Base-by-base conservation (phyloP, 1,140 invertebrate genomes). In the Drosophila aff. region DNA sequence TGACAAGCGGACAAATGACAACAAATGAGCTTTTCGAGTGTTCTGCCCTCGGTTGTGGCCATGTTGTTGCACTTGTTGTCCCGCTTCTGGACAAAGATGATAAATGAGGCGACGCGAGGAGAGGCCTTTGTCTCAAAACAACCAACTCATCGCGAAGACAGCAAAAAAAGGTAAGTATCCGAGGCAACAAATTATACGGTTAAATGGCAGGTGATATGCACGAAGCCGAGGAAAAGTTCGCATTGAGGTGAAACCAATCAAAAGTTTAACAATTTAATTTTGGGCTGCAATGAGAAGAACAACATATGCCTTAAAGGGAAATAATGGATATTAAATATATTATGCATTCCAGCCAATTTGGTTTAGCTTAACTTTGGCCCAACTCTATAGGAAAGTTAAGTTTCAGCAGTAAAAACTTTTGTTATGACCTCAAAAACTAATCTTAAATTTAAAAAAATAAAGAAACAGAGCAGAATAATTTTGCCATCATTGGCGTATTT, bases 11-110 rank as follows among this genome's bases (percentile, higher is more conserved):
- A 86, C 84, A 89, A 89, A 89, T 78, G 84, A 83, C 83, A 89
- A 73, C 84, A 90, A 89, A 90, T 81, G 84, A 90, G 84, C 64
- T 73, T 84, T 87, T 84, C 65, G 63, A 87, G 84, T 79, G 82
- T 76, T 86, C 61, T 81, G 31, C 31, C 38, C 40, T 64, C 47
- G 57, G 78, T 71, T 82, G 73, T 55, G 38, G 38, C 33, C 44
- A 61, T 64, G 76, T 78, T 84, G 76, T 85, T 83, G 79, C 77
- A 81, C 64, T 68, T 58, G 60, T 76, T 63, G 41, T 58, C 62
- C 33, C 36, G 65, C 40, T 38, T 73, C 71, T 40, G 55, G 63
- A 76, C 74, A 67, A 76, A 76, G 55, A 76, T 76, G 62, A 76
- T 67, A 76, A 59, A 76, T 76, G 74, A 74, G 62, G 62, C 63